A percentile compares a stretch with the other conserved stretches of the same genome.
These are phyloP conservation scores for Cyclargus thomasi DNA, from an alignment of 1,140 invertebrate species.

Conservation along the genomic window DNA sequence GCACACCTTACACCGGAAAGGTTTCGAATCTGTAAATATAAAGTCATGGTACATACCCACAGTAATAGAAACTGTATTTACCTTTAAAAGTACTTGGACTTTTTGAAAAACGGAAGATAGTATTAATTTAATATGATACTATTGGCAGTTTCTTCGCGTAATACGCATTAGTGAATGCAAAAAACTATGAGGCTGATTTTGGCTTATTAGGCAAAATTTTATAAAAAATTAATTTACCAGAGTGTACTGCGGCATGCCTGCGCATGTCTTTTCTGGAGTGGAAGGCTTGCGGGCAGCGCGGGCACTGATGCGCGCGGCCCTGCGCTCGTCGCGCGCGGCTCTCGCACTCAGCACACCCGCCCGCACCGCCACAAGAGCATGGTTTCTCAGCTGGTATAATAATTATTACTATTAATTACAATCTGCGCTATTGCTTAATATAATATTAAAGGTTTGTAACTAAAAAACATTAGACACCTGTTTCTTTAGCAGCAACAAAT, in stretches of 20 bases:
- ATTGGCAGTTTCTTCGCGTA: too few species aligned
- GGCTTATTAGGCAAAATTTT: not conserved
- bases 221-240: slow-evolving; percentile 44
- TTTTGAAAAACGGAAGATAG: too few species aligned
- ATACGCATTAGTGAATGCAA: too few species aligned
- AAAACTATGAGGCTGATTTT: too few species aligned
- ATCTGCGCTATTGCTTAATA: too few species aligned
- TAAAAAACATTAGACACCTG: too few species aligned
- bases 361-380: slow-evolving; percentile 28
- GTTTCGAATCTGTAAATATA: slow-evolving; percentile 68
- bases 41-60: not conserved
- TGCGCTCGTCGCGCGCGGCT: slow-evolving; percentile 39
- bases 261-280: slow-evolving; percentile 75
- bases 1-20: slow-evolving; percentile 78
- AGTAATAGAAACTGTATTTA: too few species aligned
- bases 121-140: too few species aligned
- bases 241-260: slow-evolving; percentile 73
- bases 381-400: slow-evolving; percentile 11
- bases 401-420: not conserved
- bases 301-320: slow-evolving; percentile 66
- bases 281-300: slow-evolving; percentile 73
- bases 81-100: too few species aligned
- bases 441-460: too few species aligned
- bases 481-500: too few species aligned
- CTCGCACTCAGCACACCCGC: slow-evolving; percentile 44